Percentiles rank a stretch among this genome's conserved stretches.
phyloP scores from a whole-genome alignment of 1,140 invertebrate genomes.

The Alviniconcha marisindica region DNA sequence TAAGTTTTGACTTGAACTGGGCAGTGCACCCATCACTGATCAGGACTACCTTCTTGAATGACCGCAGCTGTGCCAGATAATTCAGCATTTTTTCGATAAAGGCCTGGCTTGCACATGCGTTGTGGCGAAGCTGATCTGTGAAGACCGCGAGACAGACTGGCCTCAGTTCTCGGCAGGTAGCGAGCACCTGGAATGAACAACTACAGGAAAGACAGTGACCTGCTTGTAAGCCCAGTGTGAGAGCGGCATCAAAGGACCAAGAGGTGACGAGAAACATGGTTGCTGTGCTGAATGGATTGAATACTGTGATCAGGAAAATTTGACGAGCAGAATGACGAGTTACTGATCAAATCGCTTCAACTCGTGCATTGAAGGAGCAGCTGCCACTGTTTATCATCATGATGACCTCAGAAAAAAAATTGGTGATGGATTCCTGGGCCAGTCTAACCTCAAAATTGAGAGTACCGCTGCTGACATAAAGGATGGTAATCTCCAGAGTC shows the following conservation, averaged over 20 bases:
- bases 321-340: no score
- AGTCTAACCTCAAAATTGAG: no score
- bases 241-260: no score
- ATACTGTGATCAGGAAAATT: no score
- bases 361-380: no score
- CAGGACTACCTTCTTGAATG: neutral
- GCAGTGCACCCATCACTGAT: neutral
- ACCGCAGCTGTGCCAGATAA: neutral
- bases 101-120: neutral
- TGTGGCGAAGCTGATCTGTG: neutral
- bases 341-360: no score
- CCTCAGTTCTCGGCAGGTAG: neutral
- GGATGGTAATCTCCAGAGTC: no score
- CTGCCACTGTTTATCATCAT: neutral
- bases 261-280: no score
- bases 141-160: no score
- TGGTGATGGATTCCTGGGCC: no score
- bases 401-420: no score
- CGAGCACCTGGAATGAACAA: neutral
- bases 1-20: neutral
- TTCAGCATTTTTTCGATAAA: neutral
- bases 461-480: no score
- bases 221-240: neutral
- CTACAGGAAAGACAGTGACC: neutral
- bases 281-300: neutral